Conservation (phyloP, 1,140 invertebrate genomes). For the Daktulosphaira vitifoliae region DNA sequence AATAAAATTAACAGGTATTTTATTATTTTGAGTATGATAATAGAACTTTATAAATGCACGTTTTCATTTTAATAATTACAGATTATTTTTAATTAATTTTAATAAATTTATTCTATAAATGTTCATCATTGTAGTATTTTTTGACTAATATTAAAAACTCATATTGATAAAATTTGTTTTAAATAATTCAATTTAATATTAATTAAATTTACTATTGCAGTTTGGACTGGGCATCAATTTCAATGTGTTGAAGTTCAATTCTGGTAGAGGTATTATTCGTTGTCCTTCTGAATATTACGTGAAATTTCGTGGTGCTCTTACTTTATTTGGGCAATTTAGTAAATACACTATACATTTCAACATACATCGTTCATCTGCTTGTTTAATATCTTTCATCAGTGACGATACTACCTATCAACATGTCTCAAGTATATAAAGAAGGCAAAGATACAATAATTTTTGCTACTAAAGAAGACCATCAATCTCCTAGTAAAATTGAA, state of each 20-base stretch:
- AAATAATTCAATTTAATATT: too few relatives aligned
- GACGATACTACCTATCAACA: slow-evolving; percentile 44
- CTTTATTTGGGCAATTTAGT: slow-evolving; percentile 49
- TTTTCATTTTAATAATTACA: too few relatives aligned
- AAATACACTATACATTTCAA: slow-evolving; percentile 48
- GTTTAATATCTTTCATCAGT: slow-evolving; percentile 42
- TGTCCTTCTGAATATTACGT: slow-evolving; percentile 50
- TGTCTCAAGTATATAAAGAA: slow-evolving; percentile 46
- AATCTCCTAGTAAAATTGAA: slow-evolving; percentile 58
- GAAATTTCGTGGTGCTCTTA: slow-evolving; percentile 50
- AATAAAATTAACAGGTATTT: too few relatives aligned
- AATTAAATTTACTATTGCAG: slow-evolving; percentile 36
- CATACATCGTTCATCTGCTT: slow-evolving; percentile 48
- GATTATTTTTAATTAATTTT: too few relatives aligned
- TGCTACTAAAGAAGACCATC: slow-evolving; percentile 68
- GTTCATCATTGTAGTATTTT: too few relatives aligned
- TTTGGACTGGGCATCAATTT: slow-evolving; percentile 48
- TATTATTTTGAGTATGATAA: too few relatives aligned
- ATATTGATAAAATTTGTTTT: too few relatives aligned
- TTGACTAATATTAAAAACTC: too few relatives aligned
- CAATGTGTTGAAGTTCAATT: slow-evolving; percentile 53
- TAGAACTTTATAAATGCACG: too few relatives aligned
- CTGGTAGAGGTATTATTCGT: slow-evolving; percentile 48
- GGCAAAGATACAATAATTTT: slow-evolving; percentile 81
- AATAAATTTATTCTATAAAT: too few relatives aligned